A percentile compares a stretch with the other conserved stretches of the same genome.
These are phyloP conservation scores for Dufourea novaeangliae DNA, from an alignment of 1,140 invertebrate genomes.

Conservation along the genomic window DNA sequence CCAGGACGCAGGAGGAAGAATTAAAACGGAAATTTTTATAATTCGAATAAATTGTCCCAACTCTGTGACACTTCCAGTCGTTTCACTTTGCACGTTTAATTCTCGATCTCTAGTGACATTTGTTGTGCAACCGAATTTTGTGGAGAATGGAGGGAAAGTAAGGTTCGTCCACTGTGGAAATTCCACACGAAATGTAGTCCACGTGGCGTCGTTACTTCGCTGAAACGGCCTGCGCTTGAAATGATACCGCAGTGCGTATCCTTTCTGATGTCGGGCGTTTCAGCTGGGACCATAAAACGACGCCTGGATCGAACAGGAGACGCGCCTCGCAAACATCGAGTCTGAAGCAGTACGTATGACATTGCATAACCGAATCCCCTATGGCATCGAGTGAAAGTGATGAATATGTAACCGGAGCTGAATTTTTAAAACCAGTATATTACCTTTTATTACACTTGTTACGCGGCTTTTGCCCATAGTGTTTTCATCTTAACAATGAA, in stretches of 20 bases:
- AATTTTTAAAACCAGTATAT: no score
- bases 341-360: background rate
- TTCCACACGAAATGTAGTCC: background rate
- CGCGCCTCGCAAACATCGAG: background rate
- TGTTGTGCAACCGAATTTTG: no score
- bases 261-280: background rate
- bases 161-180: background rate
- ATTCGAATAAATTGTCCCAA: no score
- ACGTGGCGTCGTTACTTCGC: background rate
- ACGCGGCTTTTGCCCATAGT: no score
- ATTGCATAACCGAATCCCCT: background rate
- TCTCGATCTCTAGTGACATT: background rate
- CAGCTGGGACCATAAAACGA: background rate
- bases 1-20: no score
- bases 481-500: no score
- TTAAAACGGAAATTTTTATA: background rate
- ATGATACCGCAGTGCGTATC: conserved; percentile 24
- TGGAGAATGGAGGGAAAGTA: no score
- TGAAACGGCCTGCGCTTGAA: background rate
- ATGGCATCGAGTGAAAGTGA: no score
- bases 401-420: no score
- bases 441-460: no score
- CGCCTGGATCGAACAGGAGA: background rate
- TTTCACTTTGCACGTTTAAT: background rate
- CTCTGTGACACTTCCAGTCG: no score